Conservation (phyloP, 2,888 invertebrate genomes). For the Nezara viridula region DNA sequence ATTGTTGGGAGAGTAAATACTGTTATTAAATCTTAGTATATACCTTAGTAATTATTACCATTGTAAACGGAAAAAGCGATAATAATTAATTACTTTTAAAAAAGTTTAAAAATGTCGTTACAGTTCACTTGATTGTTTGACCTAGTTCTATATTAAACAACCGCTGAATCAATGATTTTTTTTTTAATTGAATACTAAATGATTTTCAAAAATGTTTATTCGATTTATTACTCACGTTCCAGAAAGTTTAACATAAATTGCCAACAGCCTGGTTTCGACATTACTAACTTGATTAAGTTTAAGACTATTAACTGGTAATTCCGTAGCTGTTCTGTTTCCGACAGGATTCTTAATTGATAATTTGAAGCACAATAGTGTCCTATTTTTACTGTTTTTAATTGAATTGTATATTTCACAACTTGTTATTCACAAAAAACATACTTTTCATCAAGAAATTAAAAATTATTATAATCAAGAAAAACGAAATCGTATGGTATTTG, state of each 20-base stretch:
- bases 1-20: too few relatives aligned
- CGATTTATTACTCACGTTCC: neutral
- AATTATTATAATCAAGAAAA: too few relatives aligned
- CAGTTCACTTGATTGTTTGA: neutral
- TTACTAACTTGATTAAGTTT: slow-evolving; percentile 36
- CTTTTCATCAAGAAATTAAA: too few relatives aligned
- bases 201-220: neutral
- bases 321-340: slow-evolving; percentile 24
- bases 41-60: too few relatives aligned
- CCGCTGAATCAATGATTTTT: neutral
- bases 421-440: neutral
- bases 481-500: too few relatives aligned
- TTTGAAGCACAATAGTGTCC: neutral
- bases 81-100: too few relatives aligned
- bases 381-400: neutral
- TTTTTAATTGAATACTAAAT: neutral
- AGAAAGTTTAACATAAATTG: neutral
- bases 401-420: neutral
- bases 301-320: slow-evolving; percentile 31
- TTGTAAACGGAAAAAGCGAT: too few relatives aligned
- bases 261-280: neutral
- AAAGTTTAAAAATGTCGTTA: too few relatives aligned
- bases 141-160: neutral
- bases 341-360: slow-evolving; percentile 31
- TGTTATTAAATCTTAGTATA: too few relatives aligned